Evolutionary conservation across 2,113 vertebrate species (phyloP).

Genomic region (Scophthalmus maximus): DNA sequence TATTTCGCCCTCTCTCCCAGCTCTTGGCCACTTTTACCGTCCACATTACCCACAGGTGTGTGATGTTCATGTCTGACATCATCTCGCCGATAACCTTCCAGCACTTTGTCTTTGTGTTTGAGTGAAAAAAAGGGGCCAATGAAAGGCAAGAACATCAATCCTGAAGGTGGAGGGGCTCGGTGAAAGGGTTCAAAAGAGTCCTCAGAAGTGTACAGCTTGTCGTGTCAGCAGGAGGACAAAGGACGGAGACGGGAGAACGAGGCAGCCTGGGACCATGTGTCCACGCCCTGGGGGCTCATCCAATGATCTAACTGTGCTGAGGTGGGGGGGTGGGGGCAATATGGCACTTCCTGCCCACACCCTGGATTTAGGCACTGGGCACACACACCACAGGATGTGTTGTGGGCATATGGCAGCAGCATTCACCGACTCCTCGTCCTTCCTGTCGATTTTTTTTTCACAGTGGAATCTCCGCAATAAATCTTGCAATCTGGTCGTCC

Average conservation of each 20-base stretch:
- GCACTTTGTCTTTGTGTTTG: constrained; percentile 22
- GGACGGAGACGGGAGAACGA: constrained; percentile 41
- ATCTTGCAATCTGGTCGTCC: constrained; percentile 33
- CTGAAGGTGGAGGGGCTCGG: constrained; percentile 14
- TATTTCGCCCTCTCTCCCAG: too few species aligned
- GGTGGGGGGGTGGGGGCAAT: too few species aligned
- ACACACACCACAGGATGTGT: constrained; percentile 41
- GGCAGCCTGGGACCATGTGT: constrained; percentile 74
- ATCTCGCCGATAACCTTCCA: background rate
- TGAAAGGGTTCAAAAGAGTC: constrained; percentile 43
- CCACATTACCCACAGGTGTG: constrained; percentile 8
- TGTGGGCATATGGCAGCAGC: constrained; percentile 63
- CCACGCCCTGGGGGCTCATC: constrained; percentile 60
- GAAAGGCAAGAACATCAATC: constrained; percentile 10
- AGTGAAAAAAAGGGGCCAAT: constrained; percentile 9
- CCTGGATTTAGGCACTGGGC: constrained; percentile 35
- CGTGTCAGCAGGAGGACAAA: constrained; percentile 58
- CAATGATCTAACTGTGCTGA: constrained; percentile 64
- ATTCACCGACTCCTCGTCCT: constrained; percentile 45
- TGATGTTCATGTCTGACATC: constrained; percentile 16
- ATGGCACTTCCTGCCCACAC: constrained; percentile 71
- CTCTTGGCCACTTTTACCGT: background rate
- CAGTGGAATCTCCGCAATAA: too few species aligned
- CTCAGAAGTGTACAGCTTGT: constrained; percentile 50
- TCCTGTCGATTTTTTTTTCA: constrained; percentile 39